These are phyloP conservation scores for Tetramorium parvispinum DNA, from an alignment of 1,140 invertebrate species.

Conservation along the genomic window DNA sequence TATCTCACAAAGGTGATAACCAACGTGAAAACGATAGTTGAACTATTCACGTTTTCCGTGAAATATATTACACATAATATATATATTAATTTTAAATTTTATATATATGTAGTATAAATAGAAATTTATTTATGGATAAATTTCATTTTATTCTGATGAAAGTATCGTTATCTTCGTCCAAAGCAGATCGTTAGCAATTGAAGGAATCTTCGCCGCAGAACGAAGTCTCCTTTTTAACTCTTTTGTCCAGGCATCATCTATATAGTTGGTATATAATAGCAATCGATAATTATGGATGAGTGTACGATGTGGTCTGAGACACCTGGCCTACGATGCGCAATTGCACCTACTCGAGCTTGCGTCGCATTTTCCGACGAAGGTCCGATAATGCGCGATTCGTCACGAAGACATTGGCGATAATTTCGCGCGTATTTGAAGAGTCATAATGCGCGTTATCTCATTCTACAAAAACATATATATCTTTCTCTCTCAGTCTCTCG, in stretches of 20 bases:
- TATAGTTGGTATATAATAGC: conserved; percentile 4
- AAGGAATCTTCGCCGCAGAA: not conserved
- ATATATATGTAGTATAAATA: not conserved
- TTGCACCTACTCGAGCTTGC: not conserved
- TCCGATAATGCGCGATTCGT: not conserved
- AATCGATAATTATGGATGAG: conserved; percentile 43
- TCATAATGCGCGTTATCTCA: not conserved
- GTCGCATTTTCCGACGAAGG: conserved; percentile 16
- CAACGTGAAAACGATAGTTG: not conserved
- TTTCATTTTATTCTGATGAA: not conserved
- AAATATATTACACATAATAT: not conserved
- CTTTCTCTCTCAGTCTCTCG: not conserved
- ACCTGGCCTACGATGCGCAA: conserved; percentile 19
- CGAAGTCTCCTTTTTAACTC: not conserved
- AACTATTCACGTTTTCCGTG: not conserved
- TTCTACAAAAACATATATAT: not conserved
- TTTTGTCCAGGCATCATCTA: not conserved
- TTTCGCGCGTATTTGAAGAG: not conserved
- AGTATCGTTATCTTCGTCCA: not conserved
- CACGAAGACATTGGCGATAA: not conserved
- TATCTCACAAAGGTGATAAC: conserved; percentile 3
- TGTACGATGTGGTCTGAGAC: not conserved
- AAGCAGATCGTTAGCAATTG: not conserved
- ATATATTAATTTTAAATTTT: not conserved
- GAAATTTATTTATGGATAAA: not conserved